A percentile compares a stretch with the other conserved stretches of the same genome.
Conservation (phyloP, 2,888 invertebrate genomes). For the Apotomis betuletana region DNA sequence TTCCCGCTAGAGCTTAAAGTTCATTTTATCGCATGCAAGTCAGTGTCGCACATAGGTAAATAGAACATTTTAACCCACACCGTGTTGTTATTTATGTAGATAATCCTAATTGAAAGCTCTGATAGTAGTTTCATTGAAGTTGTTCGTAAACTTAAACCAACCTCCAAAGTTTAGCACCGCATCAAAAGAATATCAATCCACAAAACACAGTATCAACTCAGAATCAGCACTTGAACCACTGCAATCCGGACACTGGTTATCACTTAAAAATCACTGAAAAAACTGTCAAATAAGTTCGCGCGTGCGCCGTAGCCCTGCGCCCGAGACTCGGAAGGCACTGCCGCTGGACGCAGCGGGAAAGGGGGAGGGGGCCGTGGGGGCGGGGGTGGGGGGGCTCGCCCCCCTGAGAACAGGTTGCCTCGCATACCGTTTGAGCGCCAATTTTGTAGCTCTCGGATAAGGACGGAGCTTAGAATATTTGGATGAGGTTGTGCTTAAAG, state of each 20-base stretch:
- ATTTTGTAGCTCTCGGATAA: slow-evolving; percentile 68
- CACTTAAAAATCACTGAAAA: slow-evolving; percentile 45
- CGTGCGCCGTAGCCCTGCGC: slow-evolving; percentile 61
- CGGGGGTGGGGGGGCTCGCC: slow-evolving; percentile 52
- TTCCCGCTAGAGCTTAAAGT: slow-evolving; percentile 2
- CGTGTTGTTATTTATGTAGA: slow-evolving; percentile 7
- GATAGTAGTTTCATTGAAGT: slow-evolving; percentile 16
- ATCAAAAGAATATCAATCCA: slow-evolving; percentile 40
- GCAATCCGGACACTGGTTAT: slow-evolving; percentile 68
- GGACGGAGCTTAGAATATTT: slow-evolving; percentile 59
- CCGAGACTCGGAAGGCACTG: slow-evolving; percentile 66
- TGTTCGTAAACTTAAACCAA: slow-evolving; percentile 53
- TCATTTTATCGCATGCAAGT: not conserved
- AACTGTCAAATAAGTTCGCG: slow-evolving; percentile 45
- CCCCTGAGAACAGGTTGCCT: slow-evolving; percentile 75
- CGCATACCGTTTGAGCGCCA: slow-evolving; percentile 78
- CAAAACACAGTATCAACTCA: slow-evolving; percentile 33
- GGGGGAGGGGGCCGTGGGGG: slow-evolving; percentile 37
- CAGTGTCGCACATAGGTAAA: not conserved
- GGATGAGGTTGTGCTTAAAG: slow-evolving; percentile 35
- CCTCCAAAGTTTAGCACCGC: slow-evolving; percentile 75
- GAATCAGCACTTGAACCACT: slow-evolving; percentile 55
- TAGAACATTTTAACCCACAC: not conserved
- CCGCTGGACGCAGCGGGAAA: slow-evolving; percentile 46
- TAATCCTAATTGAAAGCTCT: slow-evolving; percentile 17